phyloP scores from a whole-genome alignment of 2,113 vertebrate genomes.

The Chloropsis hardwickii region DNA sequence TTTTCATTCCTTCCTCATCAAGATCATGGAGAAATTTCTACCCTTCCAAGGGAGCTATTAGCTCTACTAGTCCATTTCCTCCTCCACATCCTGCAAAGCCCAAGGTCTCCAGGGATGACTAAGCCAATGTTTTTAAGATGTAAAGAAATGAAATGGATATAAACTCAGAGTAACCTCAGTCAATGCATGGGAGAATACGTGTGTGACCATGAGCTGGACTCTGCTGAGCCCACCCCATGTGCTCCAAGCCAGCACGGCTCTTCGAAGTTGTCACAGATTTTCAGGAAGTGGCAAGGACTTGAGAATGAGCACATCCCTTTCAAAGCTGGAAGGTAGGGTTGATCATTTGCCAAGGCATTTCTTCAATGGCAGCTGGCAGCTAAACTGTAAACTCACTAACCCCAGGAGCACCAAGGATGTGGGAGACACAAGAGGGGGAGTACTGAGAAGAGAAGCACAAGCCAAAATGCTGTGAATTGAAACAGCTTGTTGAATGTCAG shows the following conservation, averaged over 20 bases:
- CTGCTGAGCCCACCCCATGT: accelerated
- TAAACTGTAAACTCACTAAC: neutral
- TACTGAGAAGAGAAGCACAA: neutral
- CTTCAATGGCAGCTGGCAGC: neutral
- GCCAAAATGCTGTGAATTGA: accelerated
- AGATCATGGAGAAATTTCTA: neutral
- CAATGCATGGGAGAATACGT: neutral
- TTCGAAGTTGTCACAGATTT: neutral
- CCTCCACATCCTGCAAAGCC: neutral
- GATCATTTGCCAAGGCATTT: neutral
- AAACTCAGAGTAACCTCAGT: neutral
- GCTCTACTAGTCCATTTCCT: neutral
- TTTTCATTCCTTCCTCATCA: neutral
- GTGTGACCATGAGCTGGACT: neutral
- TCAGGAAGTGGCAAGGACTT: neutral
- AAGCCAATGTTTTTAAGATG: neutral
- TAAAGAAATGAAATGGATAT: neutral
- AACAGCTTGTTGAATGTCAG: neutral
- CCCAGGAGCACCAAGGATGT: accelerated
- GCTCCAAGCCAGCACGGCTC: neutral
- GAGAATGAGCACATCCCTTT: neutral
- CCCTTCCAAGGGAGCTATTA: neutral
- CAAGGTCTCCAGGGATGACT: accelerated
- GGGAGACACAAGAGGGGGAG: accelerated
- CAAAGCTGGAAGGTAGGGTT: neutral